These are phyloP conservation scores for Lepeophtheirus salmonis DNA, from an alignment of 1,140 invertebrate species.

Conservation along the genomic window DNA sequence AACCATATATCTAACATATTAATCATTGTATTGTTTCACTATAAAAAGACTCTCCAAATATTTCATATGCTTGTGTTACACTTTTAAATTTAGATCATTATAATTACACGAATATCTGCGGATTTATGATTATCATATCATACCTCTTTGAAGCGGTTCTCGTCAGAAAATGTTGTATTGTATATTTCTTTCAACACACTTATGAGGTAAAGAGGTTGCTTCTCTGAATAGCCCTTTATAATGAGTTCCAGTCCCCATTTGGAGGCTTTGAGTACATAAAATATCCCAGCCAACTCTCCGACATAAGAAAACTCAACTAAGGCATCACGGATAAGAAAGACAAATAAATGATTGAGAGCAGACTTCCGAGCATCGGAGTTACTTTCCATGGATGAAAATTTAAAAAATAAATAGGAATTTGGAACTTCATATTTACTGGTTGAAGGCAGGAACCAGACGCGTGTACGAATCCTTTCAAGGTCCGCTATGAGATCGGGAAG, in stretches of 20 bases:
- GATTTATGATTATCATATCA: too few relatives aligned
- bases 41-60: too few relatives aligned
- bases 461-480: neutral
- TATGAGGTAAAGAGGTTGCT: conserved; percentile 4
- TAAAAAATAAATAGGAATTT: neutral
- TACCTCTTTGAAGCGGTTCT: neutral
- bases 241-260: neutral
- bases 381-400: neutral
- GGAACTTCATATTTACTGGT: neutral
- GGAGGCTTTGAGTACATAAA: neutral
- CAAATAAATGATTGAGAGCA: conserved; percentile 2
- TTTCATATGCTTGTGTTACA: too few relatives aligned
- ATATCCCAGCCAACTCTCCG: conserved; percentile 1
- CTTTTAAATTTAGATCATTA: too few relatives aligned
- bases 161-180: neutral
- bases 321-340: conserved; percentile 5
- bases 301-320: neutral
- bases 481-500: conserved; percentile 3
- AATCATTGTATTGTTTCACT: too few relatives aligned
- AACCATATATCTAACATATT: too few relatives aligned
- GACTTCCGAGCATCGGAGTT: neutral
- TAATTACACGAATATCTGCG: too few relatives aligned
- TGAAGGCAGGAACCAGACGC: conserved; percentile 1
- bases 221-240: neutral
- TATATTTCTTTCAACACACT: neutral